phyloP scores from a whole-genome alignment of 2,113 vertebrate genomes.

The Lethenteron reissneri region DNA sequence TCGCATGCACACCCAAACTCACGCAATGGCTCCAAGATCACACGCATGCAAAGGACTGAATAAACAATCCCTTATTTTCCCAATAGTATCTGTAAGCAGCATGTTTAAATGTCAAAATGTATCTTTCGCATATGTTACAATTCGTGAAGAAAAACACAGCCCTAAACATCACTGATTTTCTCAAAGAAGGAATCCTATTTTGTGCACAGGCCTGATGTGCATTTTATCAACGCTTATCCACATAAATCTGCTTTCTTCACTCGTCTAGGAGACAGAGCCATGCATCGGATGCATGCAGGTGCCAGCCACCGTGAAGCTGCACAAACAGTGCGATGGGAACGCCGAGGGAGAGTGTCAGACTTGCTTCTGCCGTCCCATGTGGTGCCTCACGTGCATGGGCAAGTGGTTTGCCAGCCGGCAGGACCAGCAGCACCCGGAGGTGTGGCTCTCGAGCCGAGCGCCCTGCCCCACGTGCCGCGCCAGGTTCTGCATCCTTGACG shows the following conservation, averaged over 20 bases:
- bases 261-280: slow-evolving; percentile 43
- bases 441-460: slow-evolving; percentile 62
- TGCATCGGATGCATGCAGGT: slow-evolving; percentile 86
- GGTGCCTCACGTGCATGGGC: slow-evolving; percentile 79
- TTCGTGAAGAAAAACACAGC: no score
- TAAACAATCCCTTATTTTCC: no score
- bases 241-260: neutral
- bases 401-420: slow-evolving; percentile 88
- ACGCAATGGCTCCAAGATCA: no score
- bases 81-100: no score
- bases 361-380: slow-evolving; percentile 84
- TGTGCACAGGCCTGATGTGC: no score
- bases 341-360: slow-evolving; percentile 41
- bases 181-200: no score
- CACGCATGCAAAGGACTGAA: no score
- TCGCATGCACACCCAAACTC: no score
- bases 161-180: no score
- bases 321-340: slow-evolving; percentile 36
- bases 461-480: slow-evolving; percentile 75
- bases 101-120: no score
- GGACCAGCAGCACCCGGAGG: slow-evolving; percentile 65
- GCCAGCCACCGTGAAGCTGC: slow-evolving; percentile 42
- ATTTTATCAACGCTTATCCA: neutral
- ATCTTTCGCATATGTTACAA: no score
- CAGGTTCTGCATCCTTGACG: slow-evolving; percentile 68